Evolutionary conservation across 2,888 invertebrate genomes (phyloP), one percentile per base, ranked within the genome.

Genomic region (Rotaria socialis): DNA sequence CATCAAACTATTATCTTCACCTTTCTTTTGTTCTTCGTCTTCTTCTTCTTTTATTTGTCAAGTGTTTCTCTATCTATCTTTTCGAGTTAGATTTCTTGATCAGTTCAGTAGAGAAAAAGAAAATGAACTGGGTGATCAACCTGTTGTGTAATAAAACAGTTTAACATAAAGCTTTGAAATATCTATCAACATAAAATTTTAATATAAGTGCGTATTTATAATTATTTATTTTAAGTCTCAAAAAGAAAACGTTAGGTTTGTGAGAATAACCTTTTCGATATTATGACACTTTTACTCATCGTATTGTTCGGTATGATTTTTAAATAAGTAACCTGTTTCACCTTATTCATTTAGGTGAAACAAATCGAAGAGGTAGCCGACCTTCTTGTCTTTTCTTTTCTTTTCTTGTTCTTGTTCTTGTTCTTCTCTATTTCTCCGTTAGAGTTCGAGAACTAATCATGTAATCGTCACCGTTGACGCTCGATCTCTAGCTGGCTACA

Each of bases 1-100:
- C 43, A 80, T 80, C 80, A 24, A 80, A 47, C 80, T 80, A 80
- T 43, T 80, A 80, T 80, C 67, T 67, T 67, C 35, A 67, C 67
- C 67, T 41, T 67, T 67, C 27, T 55, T 55, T 22, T 55, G 5
- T 55, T 55, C 16, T 22, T 19, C 55, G 19, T 55, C 14, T 67
- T 67, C n/a, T 58, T 58, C 24, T 58, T 58, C 58, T 58, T n/a
- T 67, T 67, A 16, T 67, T 67, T 67, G 67, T 67, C 35, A 67
- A 67, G 67, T 67, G 67, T 67, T 67, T 67, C 67, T 67, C 67
- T 67, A 67, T 67, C 35, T 67, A 67, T 67, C 67, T 35, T 67
- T 35, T 67, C 67, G 35, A 35, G 67, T 67, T 67, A 67, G 35
- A 67, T 67, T 67, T 67, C 4, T 67, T 67, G 67, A 67, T 67